phyloP scores from a whole-genome alignment of 2,113 vertebrate genomes.

The Bufo gargarizans region DNA sequence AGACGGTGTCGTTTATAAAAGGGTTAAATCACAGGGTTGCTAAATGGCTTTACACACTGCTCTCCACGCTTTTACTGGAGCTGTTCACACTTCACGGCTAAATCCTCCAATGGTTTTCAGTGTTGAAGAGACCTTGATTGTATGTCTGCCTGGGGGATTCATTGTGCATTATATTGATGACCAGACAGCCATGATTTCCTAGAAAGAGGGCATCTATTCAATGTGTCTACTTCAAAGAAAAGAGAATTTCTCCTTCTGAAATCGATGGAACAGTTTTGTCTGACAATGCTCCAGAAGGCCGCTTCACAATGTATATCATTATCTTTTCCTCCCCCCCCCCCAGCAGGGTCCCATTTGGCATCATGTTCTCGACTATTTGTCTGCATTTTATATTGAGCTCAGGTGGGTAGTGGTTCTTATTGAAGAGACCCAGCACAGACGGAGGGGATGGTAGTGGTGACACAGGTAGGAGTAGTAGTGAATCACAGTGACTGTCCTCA shows the following conservation, averaged over 20 bases:
- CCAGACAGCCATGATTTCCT: conserved; percentile 12
- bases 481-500: too few relatives aligned
- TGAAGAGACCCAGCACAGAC: too few relatives aligned
- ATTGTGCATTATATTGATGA: conserved; percentile 21
- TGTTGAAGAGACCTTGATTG: conserved; percentile 10
- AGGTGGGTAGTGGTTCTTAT: too few relatives aligned
- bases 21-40: background rate
- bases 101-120: background rate
- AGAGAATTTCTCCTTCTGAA: background rate
- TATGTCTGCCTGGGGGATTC: background rate
- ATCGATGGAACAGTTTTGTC: background rate
- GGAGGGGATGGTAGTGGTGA: too few relatives aligned
- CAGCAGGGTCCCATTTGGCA: too few relatives aligned
- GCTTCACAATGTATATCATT: background rate
- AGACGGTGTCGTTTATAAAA: background rate
- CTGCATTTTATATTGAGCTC: too few relatives aligned
- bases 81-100: background rate
- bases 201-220: background rate
- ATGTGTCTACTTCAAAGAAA: background rate
- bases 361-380: too few relatives aligned
- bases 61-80: background rate
- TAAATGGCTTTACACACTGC: background rate
- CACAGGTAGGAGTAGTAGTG: too few relatives aligned
- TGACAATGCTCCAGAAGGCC: background rate
- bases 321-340: background rate